phyloP scores from a whole-genome alignment of 2,888 invertebrate genomes.

The Ectemnius lituratus region DNA sequence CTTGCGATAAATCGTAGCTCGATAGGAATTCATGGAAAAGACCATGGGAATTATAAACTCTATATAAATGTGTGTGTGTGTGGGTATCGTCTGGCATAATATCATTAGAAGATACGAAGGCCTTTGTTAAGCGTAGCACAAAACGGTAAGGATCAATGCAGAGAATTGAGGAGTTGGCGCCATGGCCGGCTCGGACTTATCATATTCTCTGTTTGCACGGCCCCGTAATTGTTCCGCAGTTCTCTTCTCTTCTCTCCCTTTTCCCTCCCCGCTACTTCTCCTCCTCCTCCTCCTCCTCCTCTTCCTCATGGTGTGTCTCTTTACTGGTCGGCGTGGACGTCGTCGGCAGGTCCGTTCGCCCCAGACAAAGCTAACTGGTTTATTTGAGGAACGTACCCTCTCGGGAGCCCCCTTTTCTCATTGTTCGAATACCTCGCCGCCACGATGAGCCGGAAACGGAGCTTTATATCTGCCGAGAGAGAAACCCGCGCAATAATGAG shows the following conservation, averaged over 20 bases:
- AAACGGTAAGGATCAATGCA: slow-evolving; percentile 17
- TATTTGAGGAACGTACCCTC: slow-evolving; percentile 58
- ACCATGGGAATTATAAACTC: too few species aligned
- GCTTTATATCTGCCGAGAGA: slow-evolving; percentile 46
- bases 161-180: slow-evolving; percentile 17
- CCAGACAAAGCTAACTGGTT: slow-evolving; percentile 58
- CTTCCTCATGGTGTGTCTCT: too few species aligned
- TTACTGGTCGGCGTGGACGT: slow-evolving; percentile 12
- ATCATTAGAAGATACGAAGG: background rate
- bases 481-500: slow-evolving; percentile 30
- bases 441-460: slow-evolving; percentile 54
- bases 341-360: slow-evolving; percentile 27
- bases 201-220: slow-evolving; percentile 42
- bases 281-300: too few species aligned
- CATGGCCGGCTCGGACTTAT: slow-evolving; percentile 34
- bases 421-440: slow-evolving; percentile 49
- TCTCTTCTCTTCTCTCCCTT: slow-evolving; percentile 6
- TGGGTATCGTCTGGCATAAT: background rate
- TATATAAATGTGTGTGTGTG: too few species aligned
- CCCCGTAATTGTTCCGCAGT: slow-evolving; percentile 52
- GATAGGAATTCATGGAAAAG: too few species aligned
- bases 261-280: too few species aligned
- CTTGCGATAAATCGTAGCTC: too few species aligned
- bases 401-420: slow-evolving; percentile 40
- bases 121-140: background rate